Evolutionary conservation across 2,888 invertebrate species (phyloP).

Genomic region (Hirtodrosophila alboralis): DNA sequence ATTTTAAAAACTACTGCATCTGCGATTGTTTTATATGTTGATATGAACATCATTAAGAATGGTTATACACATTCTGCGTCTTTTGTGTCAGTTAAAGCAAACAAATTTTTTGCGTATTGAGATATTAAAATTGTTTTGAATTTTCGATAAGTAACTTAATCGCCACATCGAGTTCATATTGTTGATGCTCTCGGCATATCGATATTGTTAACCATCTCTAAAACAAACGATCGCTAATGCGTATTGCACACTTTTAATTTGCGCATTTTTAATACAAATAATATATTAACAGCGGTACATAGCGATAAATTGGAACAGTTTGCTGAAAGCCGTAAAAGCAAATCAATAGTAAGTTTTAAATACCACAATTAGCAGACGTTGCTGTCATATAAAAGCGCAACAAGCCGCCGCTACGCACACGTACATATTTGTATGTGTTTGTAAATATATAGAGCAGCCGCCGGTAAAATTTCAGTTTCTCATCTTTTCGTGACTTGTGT

Average conservation of each 20-base stretch:
- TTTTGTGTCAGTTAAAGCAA: too few relatives aligned
- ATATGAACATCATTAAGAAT: too few relatives aligned
- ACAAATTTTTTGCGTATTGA: too few relatives aligned
- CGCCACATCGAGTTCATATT: slow-evolving; percentile 14
- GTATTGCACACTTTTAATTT: slow-evolving; percentile 40
- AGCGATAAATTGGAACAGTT: slow-evolving; percentile 12
- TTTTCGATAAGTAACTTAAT: too few relatives aligned
- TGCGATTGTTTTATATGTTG: too few relatives aligned
- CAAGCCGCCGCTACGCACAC: slow-evolving; percentile 21
- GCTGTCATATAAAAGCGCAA: slow-evolving; percentile 30
- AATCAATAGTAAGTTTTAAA: slow-evolving; percentile 35
- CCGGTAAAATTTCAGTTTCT: slow-evolving; percentile 31
- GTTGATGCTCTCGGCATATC: not conserved
- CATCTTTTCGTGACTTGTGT: slow-evolving; percentile 38
- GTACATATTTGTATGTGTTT: too few relatives aligned
- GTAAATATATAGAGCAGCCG: slow-evolving; percentile 19
- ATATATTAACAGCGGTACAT: not conserved
- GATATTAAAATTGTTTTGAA: too few relatives aligned
- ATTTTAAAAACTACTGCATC: too few relatives aligned
- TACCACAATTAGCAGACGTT: not conserved
- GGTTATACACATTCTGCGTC: too few relatives aligned
- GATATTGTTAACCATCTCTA: slow-evolving; percentile 19
- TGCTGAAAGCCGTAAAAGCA: slow-evolving; percentile 8
- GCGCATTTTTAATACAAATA: slow-evolving; percentile 4
- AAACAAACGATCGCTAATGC: slow-evolving; percentile 22